These are phyloP conservation scores for Yoshiicerus persimilis DNA, from an alignment of 1,140 invertebrate genomes.

Conservation along the genomic window DNA sequence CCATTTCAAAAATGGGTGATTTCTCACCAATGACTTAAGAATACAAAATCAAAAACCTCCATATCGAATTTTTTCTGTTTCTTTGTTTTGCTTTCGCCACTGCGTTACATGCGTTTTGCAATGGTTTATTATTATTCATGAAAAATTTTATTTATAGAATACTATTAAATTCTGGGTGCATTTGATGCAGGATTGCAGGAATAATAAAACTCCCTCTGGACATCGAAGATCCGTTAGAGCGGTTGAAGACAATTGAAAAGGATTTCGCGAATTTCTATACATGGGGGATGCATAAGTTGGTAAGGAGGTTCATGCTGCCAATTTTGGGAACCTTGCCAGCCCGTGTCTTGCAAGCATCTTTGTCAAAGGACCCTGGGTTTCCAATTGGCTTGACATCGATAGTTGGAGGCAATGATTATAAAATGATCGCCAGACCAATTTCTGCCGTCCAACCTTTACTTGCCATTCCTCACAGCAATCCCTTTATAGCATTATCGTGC, in stretches of 20 bases:
- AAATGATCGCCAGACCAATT: neutral
- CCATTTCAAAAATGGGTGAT: too few species aligned
- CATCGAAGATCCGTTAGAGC: neutral
- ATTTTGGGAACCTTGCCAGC: neutral
- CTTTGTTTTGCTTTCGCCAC: too few species aligned
- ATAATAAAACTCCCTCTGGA: neutral
- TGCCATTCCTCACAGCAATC: neutral
- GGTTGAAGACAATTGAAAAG: neutral
- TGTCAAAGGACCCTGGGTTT: neutral
- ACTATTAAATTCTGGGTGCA: neutral
- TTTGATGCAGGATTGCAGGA: slow-evolving; percentile 20
- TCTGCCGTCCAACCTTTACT: neutral
- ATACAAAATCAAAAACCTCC: too few species aligned
- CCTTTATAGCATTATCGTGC: neutral
- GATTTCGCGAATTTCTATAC: neutral
- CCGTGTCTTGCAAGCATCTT: neutral
- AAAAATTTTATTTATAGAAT: neutral
- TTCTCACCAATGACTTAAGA: too few species aligned
- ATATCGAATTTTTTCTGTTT: too few species aligned
- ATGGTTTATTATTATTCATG: too few species aligned
- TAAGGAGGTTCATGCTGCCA: neutral
- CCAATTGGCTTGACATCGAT: neutral
- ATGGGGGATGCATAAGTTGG: slow-evolving; percentile 18
- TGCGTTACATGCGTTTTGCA: too few species aligned
- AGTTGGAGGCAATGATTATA: slow-evolving; percentile 20